These are phyloP conservation scores for Bombus waltoni DNA, from an alignment of 1,140 invertebrate species.

Conservation along the genomic window DNA sequence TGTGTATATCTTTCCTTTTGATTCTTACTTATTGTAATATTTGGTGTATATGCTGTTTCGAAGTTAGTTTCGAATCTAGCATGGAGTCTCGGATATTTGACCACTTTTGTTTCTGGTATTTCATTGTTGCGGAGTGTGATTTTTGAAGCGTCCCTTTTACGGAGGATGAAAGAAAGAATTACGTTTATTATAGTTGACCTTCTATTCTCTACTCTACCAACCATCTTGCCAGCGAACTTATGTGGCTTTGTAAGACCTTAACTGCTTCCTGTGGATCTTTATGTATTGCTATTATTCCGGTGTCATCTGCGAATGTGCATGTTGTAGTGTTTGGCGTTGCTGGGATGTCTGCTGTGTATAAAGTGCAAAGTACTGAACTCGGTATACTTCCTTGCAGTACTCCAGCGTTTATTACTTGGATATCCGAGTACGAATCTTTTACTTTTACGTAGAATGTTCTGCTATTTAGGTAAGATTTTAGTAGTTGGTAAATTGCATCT, in stretches of 20 bases:
- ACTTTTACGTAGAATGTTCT: not conserved
- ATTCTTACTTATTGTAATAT: no score
- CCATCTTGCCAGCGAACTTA: not conserved
- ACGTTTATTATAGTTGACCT: not conserved
- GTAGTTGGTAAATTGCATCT: not conserved
- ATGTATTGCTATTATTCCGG: not conserved
- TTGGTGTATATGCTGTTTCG: no score
- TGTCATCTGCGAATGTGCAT: conserved; percentile 12
- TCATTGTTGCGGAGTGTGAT: no score
- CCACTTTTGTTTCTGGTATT: no score
- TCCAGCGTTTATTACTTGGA: not conserved
- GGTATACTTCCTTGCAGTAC: not conserved
- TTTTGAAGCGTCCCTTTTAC: no score
- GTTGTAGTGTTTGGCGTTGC: not conserved
- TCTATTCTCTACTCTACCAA: not conserved
- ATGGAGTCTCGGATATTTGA: no score
- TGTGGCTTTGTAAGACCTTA: not conserved
- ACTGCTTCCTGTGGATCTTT: not conserved
- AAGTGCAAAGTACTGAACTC: not conserved
- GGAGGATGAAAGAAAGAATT: not conserved
- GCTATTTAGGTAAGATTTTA: not conserved
- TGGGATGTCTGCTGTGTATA: not conserved
- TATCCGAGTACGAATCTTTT: not conserved
- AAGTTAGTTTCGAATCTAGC: no score
- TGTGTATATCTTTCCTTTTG: no score